Conservation (phyloP, 2,797 vertebrate species). For the Cyprinodon diabolis region DNA sequence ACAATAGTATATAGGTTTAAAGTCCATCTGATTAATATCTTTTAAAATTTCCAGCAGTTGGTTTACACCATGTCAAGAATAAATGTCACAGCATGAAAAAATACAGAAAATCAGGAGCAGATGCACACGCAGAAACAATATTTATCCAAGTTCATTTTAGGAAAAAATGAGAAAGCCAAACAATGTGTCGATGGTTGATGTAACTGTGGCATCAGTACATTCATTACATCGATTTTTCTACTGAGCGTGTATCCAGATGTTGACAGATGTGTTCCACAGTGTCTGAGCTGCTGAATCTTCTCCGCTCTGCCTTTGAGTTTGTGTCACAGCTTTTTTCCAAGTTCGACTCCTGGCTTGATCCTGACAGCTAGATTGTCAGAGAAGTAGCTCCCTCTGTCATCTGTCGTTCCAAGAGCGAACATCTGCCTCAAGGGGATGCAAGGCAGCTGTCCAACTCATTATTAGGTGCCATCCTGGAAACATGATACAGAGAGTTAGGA, state of each 20-base stretch:
- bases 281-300: conserved; percentile 33
- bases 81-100: conserved; percentile 26
- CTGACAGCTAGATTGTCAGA: conserved; percentile 35
- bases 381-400: conserved; percentile 52
- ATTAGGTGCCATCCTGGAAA: conserved; percentile 68
- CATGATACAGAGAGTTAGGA: conserved; percentile 70
- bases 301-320: conserved; percentile 45
- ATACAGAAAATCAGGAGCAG: conserved; percentile 50
- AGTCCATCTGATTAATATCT: conserved; percentile 41
- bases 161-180: conserved; percentile 35
- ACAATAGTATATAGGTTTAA: conserved; percentile 16
- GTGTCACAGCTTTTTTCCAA: conserved; percentile 42
- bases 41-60: conserved; percentile 28
- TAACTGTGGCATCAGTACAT: conserved; percentile 12
- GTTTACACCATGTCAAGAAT: background rate
- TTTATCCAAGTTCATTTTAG: conserved; percentile 42
- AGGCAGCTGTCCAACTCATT: conserved; percentile 57
- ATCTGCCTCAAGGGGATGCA: conserved; percentile 60
- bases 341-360: conserved; percentile 44
- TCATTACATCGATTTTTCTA: conserved; percentile 27
- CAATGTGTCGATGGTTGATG: conserved; percentile 42
- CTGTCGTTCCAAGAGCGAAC: conserved; percentile 57
- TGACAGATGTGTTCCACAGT: conserved; percentile 53
- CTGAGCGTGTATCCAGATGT: conserved; percentile 33
- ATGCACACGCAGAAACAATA: conserved; percentile 50